Evolutionary conservation across 2,888 invertebrate genomes (phyloP).

Genomic region (Euspilapteryx auroguttella): DNA sequence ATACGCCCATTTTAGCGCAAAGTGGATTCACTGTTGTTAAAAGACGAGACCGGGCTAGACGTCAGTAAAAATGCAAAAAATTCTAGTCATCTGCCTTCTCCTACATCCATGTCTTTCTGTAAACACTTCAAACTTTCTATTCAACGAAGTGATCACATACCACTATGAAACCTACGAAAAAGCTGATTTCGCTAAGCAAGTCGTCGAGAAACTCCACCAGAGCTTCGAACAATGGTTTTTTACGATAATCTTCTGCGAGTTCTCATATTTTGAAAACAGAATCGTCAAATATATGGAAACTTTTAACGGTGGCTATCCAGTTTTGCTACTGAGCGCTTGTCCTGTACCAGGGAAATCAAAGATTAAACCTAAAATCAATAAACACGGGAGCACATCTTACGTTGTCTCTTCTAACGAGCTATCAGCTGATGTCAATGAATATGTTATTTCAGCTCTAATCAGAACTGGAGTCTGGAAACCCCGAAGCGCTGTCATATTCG

Average conservation of each 20-base stretch:
- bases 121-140: slow-evolving; percentile 15
- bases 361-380: slow-evolving; percentile 35
- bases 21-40: too few relatives aligned
- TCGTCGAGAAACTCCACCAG: slow-evolving; percentile 36
- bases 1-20: slow-evolving; percentile 14
- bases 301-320: slow-evolving; percentile 33
- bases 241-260: slow-evolving; percentile 44
- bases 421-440: slow-evolving; percentile 27
- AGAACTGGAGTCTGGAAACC: slow-evolving; percentile 44
- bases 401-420: slow-evolving; percentile 32
- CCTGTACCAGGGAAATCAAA: slow-evolving; percentile 22
- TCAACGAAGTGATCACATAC: slow-evolving; percentile 25
- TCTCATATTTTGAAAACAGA: slow-evolving; percentile 46
- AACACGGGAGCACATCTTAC: slow-evolving; percentile 39
- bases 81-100: slow-evolving; percentile 14
- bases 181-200: slow-evolving; percentile 29
- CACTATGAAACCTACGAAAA: slow-evolving; percentile 23
- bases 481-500: slow-evolving; percentile 37
- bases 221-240: slow-evolving; percentile 45
- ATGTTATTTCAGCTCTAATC: slow-evolving; percentile 24
- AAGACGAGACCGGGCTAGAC: too few relatives aligned
- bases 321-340: slow-evolving; percentile 39
- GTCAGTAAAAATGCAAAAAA: slow-evolving; percentile 19
- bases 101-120: slow-evolving; percentile 12
- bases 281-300: slow-evolving; percentile 42